Conservation (phyloP, 1,140 invertebrate species). For the Monomorium pharaonis region DNA sequence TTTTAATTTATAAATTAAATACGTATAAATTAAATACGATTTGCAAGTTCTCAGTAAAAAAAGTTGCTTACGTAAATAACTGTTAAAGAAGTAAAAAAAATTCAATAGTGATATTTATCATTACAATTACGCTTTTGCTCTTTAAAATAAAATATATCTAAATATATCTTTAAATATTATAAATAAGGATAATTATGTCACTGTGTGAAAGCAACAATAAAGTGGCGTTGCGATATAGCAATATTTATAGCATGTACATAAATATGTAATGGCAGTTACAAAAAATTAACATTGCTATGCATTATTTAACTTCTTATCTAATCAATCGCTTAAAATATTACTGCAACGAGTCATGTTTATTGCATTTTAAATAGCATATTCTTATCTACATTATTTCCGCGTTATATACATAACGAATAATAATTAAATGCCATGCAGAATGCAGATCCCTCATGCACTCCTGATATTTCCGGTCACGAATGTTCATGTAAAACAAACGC, state of each 20-base stretch:
- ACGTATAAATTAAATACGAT: not conserved
- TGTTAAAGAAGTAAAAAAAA: not conserved
- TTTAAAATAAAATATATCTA: conserved; percentile 1
- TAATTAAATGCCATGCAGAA: not conserved
- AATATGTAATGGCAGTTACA: conserved; percentile 14
- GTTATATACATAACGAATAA: conserved; percentile 10
- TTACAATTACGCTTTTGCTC: not conserved
- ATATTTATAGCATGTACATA: conserved; percentile 19
- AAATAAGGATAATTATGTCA: conserved; percentile 6
- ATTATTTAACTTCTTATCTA: not conserved
- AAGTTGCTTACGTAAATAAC: not conserved
- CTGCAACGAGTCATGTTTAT: not conserved
- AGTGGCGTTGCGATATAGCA: not conserved
- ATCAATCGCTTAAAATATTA: conserved; percentile 11
- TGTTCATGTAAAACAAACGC: conserved; percentile 5
- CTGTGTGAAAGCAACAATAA: not conserved
- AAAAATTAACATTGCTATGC: not conserved
- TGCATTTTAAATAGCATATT: conserved; percentile 3
- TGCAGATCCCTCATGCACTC: conserved; percentile 7
- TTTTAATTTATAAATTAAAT: not conserved
- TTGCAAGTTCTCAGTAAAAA: conserved; percentile 1
- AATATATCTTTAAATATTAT: conserved; percentile 7
- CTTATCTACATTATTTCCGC: not conserved
- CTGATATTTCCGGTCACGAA: conserved; percentile 31
- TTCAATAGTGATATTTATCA: not conserved